Conservation (phyloP, 1,140 invertebrate genomes). For the Stenopsyche tienmushanensis region DNA sequence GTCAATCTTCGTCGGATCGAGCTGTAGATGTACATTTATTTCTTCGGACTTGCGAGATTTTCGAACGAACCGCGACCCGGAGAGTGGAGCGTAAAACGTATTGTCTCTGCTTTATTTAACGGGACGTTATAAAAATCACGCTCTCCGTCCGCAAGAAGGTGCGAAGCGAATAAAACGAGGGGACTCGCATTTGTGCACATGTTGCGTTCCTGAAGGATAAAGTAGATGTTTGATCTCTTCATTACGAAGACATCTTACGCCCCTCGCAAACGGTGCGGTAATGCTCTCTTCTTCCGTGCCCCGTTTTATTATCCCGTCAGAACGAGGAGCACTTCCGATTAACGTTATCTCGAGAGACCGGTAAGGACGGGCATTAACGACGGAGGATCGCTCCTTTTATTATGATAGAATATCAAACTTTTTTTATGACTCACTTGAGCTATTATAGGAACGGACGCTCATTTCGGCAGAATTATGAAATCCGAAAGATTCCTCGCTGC, state of each 20-base stretch:
- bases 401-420: neutral
- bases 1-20: neutral
- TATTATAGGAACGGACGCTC: too few species aligned
- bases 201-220: neutral
- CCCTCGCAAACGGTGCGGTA: neutral
- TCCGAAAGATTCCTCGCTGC: neutral
- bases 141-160: too few species aligned
- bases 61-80: too few species aligned
- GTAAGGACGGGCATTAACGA: slow-evolving; percentile 6
- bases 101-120: too few species aligned
- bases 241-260: slow-evolving; percentile 17
- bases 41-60: neutral
- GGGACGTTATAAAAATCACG: too few species aligned
- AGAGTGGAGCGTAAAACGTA: too few species aligned
- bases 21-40: too few species aligned
- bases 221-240: slow-evolving; percentile 23
- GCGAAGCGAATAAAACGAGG: too few species aligned
- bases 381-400: neutral
- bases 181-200: too few species aligned
- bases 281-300: neutral
- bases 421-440: too few species aligned
- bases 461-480: too few species aligned
- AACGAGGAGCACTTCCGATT: slow-evolving; percentile 27
- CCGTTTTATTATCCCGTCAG: slow-evolving; percentile 27
- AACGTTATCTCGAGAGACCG: slow-evolving; percentile 28